Evolutionary conservation across 2,113 vertebrate genomes (phyloP).

Genomic region (Psittacus erithacus): DNA sequence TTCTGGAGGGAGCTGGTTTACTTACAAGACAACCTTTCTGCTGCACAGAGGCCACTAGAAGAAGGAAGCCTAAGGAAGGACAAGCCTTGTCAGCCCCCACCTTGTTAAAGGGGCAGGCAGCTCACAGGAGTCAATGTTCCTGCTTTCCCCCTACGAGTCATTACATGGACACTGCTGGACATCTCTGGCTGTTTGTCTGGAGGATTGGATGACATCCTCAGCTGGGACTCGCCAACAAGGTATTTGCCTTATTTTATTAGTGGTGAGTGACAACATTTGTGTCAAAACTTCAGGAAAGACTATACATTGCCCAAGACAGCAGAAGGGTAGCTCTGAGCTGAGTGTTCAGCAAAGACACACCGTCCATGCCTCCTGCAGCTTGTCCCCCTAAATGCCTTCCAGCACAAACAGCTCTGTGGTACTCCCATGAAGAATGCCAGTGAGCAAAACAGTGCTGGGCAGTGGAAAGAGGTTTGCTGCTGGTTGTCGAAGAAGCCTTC

Average conservation of each 20-base stretch:
- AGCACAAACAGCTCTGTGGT: neutral
- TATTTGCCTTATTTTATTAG: neutral
- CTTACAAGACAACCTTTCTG: neutral
- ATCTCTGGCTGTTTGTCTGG: neutral
- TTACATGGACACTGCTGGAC: neutral
- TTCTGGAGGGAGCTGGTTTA: neutral
- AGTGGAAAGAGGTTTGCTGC: neutral
- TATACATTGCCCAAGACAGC: neutral
- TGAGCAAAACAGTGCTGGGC: neutral
- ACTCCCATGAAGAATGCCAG: neutral
- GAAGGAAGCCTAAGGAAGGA: neutral
- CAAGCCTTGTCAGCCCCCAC: neutral
- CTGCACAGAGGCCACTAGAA: neutral
- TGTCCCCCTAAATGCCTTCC: neutral
- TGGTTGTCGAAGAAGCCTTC: neutral
- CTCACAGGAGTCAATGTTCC: neutral
- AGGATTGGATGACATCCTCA: neutral
- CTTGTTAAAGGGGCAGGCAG: neutral
- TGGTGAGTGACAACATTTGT: neutral
- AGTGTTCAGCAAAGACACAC: neutral
- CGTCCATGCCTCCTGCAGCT: neutral
- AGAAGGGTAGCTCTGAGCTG: neutral
- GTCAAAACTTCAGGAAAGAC: neutral
- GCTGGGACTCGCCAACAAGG: neutral
- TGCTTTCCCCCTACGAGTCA: neutral